phyloP scores from a whole-genome alignment of 2,797 vertebrate species.

The Coccyzus lansbergi region DNA sequence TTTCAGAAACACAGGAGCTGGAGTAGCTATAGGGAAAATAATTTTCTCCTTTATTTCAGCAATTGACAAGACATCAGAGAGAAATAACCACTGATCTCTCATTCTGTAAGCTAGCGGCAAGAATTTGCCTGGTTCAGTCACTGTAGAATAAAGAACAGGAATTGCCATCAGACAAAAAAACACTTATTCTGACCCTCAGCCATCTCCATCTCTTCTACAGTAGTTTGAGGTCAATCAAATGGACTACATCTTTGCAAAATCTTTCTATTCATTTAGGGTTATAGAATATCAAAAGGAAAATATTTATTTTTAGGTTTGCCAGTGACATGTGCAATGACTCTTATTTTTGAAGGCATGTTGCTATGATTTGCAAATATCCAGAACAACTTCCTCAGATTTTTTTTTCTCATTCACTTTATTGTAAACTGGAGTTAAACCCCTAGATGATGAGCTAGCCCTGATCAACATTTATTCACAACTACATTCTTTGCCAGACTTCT shows the following conservation, averaged over 20 bases:
- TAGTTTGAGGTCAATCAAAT: neutral
- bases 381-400: neutral
- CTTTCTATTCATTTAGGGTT: neutral
- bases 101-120: neutral
- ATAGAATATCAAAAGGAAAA: neutral
- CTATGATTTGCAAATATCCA: neutral
- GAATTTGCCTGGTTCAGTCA: neutral
- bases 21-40: neutral
- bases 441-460: accelerated
- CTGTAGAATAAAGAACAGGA: neutral
- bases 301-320: neutral
- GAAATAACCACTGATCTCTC: neutral
- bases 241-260: neutral
- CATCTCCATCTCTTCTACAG: neutral
- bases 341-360: neutral
- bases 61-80: neutral
- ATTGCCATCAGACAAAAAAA: neutral
- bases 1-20: neutral
- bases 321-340: neutral
- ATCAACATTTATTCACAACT: neutral
- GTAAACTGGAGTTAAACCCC: neutral
- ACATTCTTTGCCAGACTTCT: neutral
- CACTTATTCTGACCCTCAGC: neutral
- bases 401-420: neutral
- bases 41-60: neutral